Evolutionary conservation across 1,140 invertebrate species (phyloP).

Genomic region (Meloidogyne floridensis): DNA sequence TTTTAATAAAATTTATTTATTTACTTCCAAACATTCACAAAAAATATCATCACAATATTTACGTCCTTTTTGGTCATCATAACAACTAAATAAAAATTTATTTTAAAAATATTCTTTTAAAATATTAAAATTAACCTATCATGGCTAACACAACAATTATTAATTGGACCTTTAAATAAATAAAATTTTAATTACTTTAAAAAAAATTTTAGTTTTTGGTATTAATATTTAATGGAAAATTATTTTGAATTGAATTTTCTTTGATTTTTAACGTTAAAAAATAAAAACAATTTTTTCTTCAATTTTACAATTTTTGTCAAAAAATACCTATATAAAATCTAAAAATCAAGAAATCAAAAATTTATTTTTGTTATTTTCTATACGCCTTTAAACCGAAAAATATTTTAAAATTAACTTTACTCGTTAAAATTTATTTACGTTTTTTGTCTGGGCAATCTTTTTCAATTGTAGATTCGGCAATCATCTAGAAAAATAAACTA

Average conservation of each 20-base stretch:
- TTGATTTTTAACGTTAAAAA: no score
- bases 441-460: background rate
- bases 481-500: background rate
- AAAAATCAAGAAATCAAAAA: no score
- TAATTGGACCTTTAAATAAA: background rate
- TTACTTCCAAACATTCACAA: background rate
- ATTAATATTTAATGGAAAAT: no score
- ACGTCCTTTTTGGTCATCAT: background rate
- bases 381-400: no score
- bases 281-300: no score
- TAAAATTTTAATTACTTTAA: no score
- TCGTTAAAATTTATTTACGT: background rate
- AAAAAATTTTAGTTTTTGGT: no score
- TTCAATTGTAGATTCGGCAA: background rate
- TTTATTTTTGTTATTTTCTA: no score
- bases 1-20: background rate
- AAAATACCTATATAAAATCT: no score
- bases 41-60: background rate
- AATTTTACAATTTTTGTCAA: no score
- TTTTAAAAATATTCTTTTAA: background rate
- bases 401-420: no score
- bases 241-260: no score
- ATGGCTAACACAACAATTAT: background rate
- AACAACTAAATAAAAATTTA: conserved; percentile 1
- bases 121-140: background rate